Evolutionary conservation across 2,888 invertebrate species (phyloP), one percentile per base, ranked within the genome.

Genomic region (Plemyria rubiginata): DNA sequence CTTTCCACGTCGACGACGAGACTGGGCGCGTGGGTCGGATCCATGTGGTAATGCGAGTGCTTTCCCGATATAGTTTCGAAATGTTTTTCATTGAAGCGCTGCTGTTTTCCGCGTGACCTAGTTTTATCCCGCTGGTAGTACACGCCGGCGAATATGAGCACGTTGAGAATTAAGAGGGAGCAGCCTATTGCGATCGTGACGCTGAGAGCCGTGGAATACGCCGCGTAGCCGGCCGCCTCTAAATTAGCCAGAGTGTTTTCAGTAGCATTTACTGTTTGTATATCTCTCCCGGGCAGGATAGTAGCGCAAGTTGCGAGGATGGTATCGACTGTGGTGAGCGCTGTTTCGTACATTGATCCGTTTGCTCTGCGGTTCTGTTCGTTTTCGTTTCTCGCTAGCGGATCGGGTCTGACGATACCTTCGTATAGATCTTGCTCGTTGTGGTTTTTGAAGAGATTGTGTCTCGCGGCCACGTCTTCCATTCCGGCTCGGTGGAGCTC

Each of bases 391-490:
- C 96, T 90, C 43, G 95, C 94, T 66, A 97, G 91, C n/a, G 97
- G 97, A 88, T 97, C 97, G 9, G 97, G 96, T 66, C 98, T 94
- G 36, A 98, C 97, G 49, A 96, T 94, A 52, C 98, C 98, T 82
- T 98, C 98, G 90, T 98, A 98, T 28, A 98, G 92, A 67, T 96
- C 96, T 72, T 96, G 96, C 84, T 98, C 97, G 82, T 97, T 96
- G 88, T 98, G 96, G 89, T 97, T 96, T 71, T 96, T 95, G 88
- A 98, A 97, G 70, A 98, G 94, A 88, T 98, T 98, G 90, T 98
- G 97, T 51, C 96, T 93, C 0, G 96, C 96, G 48, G 96, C 96
- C 8, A 97, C 97, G 85, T 97, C 97, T 78, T 97, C 97, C 97
- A 97, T 97, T 4, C 97, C 97, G 0, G 97, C 96, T 57, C 97